phyloP scores from a whole-genome alignment of 2,888 invertebrate genomes.

The Alloplasta piceator region DNA sequence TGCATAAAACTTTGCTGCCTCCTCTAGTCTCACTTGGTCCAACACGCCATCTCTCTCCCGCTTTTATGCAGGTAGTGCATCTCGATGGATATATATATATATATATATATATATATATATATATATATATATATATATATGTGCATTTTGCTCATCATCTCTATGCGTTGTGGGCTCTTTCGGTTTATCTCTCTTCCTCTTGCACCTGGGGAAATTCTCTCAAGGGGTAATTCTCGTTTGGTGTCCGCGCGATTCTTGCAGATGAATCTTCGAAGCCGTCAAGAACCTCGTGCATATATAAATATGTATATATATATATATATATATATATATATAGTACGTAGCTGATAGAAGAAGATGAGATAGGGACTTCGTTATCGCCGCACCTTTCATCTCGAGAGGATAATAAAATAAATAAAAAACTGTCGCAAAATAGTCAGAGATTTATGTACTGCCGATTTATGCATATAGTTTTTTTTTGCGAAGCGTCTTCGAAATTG shows the following conservation, averaged over 20 bases:
- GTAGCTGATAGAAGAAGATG: background rate
- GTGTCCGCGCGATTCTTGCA: slow-evolving; percentile 21
- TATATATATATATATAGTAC: too few species aligned
- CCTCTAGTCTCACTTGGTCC: slow-evolving; percentile 63
- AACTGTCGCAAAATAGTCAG: too few species aligned
- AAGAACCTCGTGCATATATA: slow-evolving; percentile 19
- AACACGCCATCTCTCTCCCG: slow-evolving; percentile 54
- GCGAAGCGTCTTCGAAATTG: too few species aligned
- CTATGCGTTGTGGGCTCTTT: slow-evolving; percentile 33
- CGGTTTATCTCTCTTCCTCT: slow-evolving; percentile 47
- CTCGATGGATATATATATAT: background rate
- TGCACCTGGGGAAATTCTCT: slow-evolving; percentile 44
- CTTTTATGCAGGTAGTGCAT: background rate
- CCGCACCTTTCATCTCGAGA: slow-evolving; percentile 31
- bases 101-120: background rate
- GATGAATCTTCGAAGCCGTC: slow-evolving; percentile 36
- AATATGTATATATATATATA: slow-evolving; percentile 2
- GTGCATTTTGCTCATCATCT: slow-evolving; percentile 30
- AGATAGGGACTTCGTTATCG: slow-evolving; percentile 30
- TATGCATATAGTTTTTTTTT: too few species aligned
- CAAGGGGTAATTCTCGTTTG: slow-evolving; percentile 2
- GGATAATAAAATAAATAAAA: slow-evolving; percentile 32
- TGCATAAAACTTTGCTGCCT: slow-evolving; percentile 66
- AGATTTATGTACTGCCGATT: too few species aligned
- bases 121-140: background rate